Base-by-base conservation (phyloP, 2,888 invertebrate species). In the Dermolepida albohirtum region DNA sequence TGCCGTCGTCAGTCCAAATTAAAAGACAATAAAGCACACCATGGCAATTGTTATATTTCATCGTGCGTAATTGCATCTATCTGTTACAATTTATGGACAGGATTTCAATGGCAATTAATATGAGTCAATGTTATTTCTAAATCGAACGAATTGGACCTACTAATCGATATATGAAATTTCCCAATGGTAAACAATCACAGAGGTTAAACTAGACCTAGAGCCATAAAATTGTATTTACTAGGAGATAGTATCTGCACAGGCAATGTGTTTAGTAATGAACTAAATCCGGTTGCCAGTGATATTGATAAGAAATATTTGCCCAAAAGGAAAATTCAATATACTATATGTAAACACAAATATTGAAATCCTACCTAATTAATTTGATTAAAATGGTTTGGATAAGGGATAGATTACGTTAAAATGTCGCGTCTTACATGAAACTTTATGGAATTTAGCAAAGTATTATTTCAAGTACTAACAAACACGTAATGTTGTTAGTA, bases 81-180 rank as follows among this genome's bases (percentile, higher is more conserved):
- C 14, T 44, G 14, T 59, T 59, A 22, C 43, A 44, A 44, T 59
- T 44, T 44, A 44, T 44, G 29, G 59, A 59, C 59, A 44, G 17
- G 29, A 8, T 43, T 59, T 47, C 59, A 59, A 63, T 63, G 52
- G 52, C 52, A 64, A 64, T 64, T 57, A 66, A 66, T 50, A 49
- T 66, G 66, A 66, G 55, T 66, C 66, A 66, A 57, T 52, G 54
- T 55, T 55, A 55, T 66, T 66, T 55, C 55, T 66, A 66, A 55
- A 66, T 66, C 55, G 66, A 66, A 66, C 66, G 57, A 66, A 66
- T 66, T 66, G 47, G 40, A 49, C 55, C n/a, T 11, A 34, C 54
- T 49, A 66, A 66, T 66, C 55, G 44, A 44, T 66, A 39, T 55
- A 66, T 66, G 27, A 57, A 57, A 57, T 66, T 57, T 66, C 57